phyloP scores from a whole-genome alignment of 1,140 invertebrate species.

The Drosophila pachea region DNA sequence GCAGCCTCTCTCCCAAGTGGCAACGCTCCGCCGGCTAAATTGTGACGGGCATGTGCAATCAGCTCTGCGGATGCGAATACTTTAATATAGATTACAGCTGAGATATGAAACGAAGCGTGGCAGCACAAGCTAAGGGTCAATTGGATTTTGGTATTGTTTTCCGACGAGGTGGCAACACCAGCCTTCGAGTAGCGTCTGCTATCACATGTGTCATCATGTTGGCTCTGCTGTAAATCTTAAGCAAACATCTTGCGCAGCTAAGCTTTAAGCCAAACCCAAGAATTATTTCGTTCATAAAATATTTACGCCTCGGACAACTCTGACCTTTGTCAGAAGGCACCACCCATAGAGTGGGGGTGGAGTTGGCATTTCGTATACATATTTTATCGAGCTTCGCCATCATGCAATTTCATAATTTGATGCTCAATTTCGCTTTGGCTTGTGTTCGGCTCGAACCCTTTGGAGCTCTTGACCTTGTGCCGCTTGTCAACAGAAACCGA shows the following conservation, averaged over 20 bases:
- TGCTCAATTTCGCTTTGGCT: slow-evolving; percentile 48
- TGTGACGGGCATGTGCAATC: no score
- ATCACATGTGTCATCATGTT: background rate
- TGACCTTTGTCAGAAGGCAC: slow-evolving; percentile 4
- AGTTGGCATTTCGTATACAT: slow-evolving; percentile 8
- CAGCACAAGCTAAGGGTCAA: no score
- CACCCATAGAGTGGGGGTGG: no score
- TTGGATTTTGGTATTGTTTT: no score
- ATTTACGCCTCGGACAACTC: background rate
- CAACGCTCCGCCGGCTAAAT: no score
- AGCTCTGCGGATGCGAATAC: no score
- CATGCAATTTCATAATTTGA: slow-evolving; percentile 61
- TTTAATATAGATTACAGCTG: no score
- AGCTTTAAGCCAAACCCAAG: background rate
- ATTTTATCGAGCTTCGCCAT: slow-evolving; percentile 31
- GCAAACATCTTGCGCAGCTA: background rate
- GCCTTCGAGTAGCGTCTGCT: no score
- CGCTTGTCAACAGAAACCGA: slow-evolving; percentile 20
- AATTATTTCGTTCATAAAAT: slow-evolving; percentile 4
- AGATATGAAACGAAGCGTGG: no score
- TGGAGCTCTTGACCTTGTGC: slow-evolving; percentile 50
- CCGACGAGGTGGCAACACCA: no score
- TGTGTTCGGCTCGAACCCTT: slow-evolving; percentile 28
- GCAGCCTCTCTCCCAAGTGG: no score
- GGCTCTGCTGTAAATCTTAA: background rate